Evolutionary conservation across 2,888 invertebrate genomes (phyloP), one percentile per base, ranked within the genome.

Genomic region (Chymomyza caudatula): DNA sequence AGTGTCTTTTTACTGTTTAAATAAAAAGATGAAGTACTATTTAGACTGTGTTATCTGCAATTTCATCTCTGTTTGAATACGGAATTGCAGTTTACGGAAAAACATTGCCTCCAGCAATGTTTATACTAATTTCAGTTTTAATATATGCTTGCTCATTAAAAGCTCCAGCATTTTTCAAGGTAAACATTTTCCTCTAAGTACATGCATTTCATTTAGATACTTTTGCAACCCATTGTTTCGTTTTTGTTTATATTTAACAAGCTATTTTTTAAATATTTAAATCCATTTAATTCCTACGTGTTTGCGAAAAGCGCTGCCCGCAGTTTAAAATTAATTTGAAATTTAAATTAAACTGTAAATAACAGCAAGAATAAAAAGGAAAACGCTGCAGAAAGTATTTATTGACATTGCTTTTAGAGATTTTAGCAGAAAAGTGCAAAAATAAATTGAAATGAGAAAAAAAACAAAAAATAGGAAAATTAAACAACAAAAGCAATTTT

Each of bases 311-410:
- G 83, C 77, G 75, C 75, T 69, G 71, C 71, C 70, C 64, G 71
- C 29, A 37, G 11, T 37, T 37, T 37, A 64, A 78, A 76, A 63
- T 76, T 20, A 73, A 68, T 84, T 79, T 84, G 63, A 78, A 79
- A 78, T 79, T 80, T 54, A 78, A 79, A 79, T 78, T 64, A 72
- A 81, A 73, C 56, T 62, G 79, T 77, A 73, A 79, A 74, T 80
- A 78, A 80, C 3, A 15, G 2, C 6, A 47, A 47, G 4, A 47
- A 17, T 47, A 47, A 47, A 47, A 47, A 47, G n/a, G 19, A 3
- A 43, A 43, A 43, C 57, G 0, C 17, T 19, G 57, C 56, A 13
- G 13, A 8, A 51, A 17, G 4, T 73, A 65, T 75, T 79, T 82
- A 74, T 72, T 76, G 71, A 67, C 67, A 65, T 43, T 67, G 60